Evolutionary conservation across 1,140 invertebrate species (phyloP).

Genomic region (Gerris buenoi): DNA sequence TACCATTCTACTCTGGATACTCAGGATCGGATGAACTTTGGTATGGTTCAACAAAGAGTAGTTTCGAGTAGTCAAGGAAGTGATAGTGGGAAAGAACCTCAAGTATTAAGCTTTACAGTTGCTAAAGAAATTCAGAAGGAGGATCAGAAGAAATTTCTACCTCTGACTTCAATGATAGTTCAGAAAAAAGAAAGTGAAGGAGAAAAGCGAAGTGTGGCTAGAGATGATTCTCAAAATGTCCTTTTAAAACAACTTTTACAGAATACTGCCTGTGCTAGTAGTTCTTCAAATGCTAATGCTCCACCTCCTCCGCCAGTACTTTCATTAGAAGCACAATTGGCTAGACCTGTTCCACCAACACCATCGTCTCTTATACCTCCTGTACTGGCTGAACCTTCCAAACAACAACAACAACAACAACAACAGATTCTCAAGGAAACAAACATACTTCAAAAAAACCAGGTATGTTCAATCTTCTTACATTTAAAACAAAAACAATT

Average conservation of each 20-base stretch:
- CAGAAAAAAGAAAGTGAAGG: slow-evolving; percentile 17
- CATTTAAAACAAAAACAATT: too few relatives aligned
- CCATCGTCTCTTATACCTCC: slow-evolving; percentile 33
- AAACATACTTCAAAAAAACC: slow-evolving; percentile 20
- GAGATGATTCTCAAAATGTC: slow-evolving; percentile 69
- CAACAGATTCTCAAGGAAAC: slow-evolving; percentile 26
- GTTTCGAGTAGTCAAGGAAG: slow-evolving; percentile 15
- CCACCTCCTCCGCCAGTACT: slow-evolving; percentile 48
- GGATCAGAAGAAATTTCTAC: slow-evolving; percentile 19
- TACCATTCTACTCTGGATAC: neutral
- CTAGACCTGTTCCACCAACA: slow-evolving; percentile 48
- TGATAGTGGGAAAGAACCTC: slow-evolving; percentile 14
- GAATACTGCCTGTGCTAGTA: slow-evolving; percentile 54
- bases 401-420: too few relatives aligned
- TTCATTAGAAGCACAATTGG: slow-evolving; percentile 55
- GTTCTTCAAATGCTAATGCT: slow-evolving; percentile 32
- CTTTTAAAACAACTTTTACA: slow-evolving; percentile 77
- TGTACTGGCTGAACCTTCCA: slow-evolving; percentile 19
- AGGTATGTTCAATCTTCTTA: neutral
- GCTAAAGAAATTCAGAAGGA: slow-evolving; percentile 14
- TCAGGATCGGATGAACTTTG: neutral
- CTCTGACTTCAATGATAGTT: slow-evolving; percentile 18
- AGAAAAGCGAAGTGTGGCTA: slow-evolving; percentile 8
- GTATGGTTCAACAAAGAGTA: slow-evolving; percentile 17
- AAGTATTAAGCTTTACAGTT: slow-evolving; percentile 10